A percentile compares a stretch with the other conserved stretches of the same genome.
Conservation (phyloP, 2,113 vertebrate species). For the Clarias macrocephalus region DNA sequence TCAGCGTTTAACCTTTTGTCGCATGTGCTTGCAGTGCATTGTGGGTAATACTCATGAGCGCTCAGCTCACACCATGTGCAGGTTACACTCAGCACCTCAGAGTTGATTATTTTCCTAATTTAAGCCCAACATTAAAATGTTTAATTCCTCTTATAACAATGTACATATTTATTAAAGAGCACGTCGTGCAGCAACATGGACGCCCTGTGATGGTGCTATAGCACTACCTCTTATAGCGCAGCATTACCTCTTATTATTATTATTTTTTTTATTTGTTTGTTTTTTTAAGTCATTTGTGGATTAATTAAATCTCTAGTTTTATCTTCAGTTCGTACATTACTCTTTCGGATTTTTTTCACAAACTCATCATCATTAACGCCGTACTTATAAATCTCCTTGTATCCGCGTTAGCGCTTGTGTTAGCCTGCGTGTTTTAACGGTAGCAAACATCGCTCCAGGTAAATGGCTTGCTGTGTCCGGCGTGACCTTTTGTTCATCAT, state of each 20-base stretch:
- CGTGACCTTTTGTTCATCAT: constrained; percentile 75
- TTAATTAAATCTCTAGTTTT: background rate
- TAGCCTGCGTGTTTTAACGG: background rate
- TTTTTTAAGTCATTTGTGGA: background rate
- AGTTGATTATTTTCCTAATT: background rate
- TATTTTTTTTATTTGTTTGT: background rate
- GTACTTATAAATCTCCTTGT: background rate
- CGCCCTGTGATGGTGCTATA: background rate
- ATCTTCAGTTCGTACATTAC: background rate
- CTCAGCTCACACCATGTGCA: background rate
- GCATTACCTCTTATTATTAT: background rate
- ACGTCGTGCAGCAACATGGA: background rate
- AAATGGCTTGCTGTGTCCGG: constrained; percentile 66
- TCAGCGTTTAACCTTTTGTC: background rate
- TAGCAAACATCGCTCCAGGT: constrained; percentile 29
- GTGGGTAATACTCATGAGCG: background rate
- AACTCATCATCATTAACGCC: background rate
- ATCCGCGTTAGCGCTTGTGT: background rate
- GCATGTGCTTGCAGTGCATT: background rate
- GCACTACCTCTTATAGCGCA: background rate
- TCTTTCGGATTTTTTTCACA: background rate
- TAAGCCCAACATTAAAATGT: background rate
- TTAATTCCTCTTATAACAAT: background rate
- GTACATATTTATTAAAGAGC: background rate
- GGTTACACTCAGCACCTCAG: background rate